A percentile compares a stretch with the other conserved stretches of the same genome.
Evolutionary conservation across 2,797 vertebrate genomes (phyloP).

Genomic region (Leptoclinus maculatus): DNA sequence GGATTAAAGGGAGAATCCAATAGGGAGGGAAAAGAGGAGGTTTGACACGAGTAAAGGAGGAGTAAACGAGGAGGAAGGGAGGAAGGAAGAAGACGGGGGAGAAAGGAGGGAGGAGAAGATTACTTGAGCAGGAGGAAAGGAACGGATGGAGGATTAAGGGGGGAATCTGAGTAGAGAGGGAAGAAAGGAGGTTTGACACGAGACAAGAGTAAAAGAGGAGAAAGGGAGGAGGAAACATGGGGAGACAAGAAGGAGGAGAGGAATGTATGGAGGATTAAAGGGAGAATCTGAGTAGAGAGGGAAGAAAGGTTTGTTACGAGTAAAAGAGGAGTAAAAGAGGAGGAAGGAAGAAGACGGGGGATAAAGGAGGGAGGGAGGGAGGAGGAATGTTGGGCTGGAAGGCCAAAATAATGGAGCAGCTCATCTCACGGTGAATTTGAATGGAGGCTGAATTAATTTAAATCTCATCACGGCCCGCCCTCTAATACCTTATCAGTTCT

Average conservation of each 20-base stretch:
- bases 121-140: background rate
- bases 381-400: constrained; percentile 51
- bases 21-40: background rate
- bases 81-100: background rate
- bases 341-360: background rate
- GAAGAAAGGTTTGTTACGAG: constrained; percentile 25
- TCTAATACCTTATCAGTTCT: constrained; percentile 82
- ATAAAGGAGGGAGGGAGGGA: background rate
- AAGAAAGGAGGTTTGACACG: background rate
- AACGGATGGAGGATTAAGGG: too few species aligned
- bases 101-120: background rate
- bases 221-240: background rate
- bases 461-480: constrained; percentile 81
- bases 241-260: too few species aligned
- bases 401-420: constrained; percentile 70
- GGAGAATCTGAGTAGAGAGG: too few species aligned
- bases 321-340: constrained; percentile 23
- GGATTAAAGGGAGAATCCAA: background rate
- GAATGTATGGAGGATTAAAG: too few species aligned
- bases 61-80: background rate
- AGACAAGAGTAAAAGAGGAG: too few species aligned
- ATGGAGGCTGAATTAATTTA: constrained; percentile 83
- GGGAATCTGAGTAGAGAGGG: too few species aligned
- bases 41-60: background rate
- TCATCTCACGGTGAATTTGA: constrained; percentile 79